A percentile compares a stretch with the other conserved stretches of the same genome.
Conservation (phyloP, 2,113 vertebrate genomes). For the Pseudois nayaur region DNA sequence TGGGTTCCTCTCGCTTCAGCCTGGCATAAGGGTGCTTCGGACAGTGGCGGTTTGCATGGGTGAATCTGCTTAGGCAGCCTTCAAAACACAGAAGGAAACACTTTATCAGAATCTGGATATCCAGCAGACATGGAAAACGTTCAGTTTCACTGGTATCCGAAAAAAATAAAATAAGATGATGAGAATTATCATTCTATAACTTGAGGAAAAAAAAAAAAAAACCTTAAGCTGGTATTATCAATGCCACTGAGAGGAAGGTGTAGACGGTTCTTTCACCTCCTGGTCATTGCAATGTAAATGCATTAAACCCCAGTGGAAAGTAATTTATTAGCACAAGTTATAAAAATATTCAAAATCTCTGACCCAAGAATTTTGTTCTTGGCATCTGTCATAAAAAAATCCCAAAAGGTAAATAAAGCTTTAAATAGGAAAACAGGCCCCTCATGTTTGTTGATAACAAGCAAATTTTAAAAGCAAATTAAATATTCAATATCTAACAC, state of each 20-base stretch:
- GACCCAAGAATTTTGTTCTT: not conserved
- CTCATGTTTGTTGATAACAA: not conserved
- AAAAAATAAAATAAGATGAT: not conserved
- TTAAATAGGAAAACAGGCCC: not conserved
- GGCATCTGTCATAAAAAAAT: not conserved
- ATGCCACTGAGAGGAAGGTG: not conserved
- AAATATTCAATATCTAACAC: not conserved
- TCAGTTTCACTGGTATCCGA: not conserved
- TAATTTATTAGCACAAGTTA: not conserved
- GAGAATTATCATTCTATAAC: not conserved
- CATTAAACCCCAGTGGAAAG: not conserved
- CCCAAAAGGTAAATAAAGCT: not conserved
- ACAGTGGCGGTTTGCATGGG: slow-evolving; percentile 97
- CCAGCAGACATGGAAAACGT: not conserved
- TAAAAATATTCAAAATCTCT: not conserved
- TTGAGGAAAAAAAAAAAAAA: not conserved
- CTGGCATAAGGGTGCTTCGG: slow-evolving; percentile 95
- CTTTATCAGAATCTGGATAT: not conserved
- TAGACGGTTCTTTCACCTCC: not conserved
- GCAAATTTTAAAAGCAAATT: not conserved
- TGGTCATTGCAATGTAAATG: not conserved
- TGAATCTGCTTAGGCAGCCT: slow-evolving; percentile 97
- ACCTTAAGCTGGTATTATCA: not conserved
- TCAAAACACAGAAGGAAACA: slow-evolving; percentile 60
- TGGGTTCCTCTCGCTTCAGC: slow-evolving; percentile 93